phyloP scores from a whole-genome alignment of 2,113 vertebrate species.

The Microtus richardsoni region DNA sequence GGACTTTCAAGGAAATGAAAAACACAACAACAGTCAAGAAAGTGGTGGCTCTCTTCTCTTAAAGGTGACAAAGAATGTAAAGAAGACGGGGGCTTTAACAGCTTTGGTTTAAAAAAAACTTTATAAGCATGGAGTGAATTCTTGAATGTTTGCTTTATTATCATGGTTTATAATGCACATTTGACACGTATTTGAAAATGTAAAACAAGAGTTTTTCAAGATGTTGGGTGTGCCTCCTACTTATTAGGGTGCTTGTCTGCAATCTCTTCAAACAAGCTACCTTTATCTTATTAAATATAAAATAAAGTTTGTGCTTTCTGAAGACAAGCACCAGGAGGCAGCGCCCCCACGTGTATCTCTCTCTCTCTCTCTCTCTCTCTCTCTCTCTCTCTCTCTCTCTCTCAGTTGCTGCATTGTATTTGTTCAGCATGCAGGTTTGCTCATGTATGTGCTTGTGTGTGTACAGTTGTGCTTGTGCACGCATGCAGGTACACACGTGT shows the following conservation, averaged over 20 bases:
- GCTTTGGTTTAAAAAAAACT: neutral
- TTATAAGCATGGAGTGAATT: neutral
- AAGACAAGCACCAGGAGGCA: neutral
- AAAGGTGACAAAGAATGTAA: neutral
- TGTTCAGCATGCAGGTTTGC: neutral
- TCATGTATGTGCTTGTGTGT: neutral
- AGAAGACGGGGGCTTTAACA: neutral
- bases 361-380: no score
- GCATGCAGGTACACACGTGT: neutral
- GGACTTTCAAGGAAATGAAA: neutral
- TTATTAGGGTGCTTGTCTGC: neutral
- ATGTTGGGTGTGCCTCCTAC: neutral
- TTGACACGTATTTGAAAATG: neutral
- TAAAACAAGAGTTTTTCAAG: neutral
- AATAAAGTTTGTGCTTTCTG: neutral
- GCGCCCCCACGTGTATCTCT: no score
- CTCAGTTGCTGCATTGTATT: neutral
- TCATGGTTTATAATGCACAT: neutral
- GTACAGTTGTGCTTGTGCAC: neutral
- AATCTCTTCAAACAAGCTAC: neutral
- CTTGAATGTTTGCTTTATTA: neutral
- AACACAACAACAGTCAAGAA: neutral
- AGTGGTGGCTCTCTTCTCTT: neutral
- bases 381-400: neutral
- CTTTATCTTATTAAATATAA: conserved; percentile 1